Evolutionary conservation across 2,797 vertebrate genomes (phyloP).

Genomic region (Tragelaphus eurycerus): DNA sequence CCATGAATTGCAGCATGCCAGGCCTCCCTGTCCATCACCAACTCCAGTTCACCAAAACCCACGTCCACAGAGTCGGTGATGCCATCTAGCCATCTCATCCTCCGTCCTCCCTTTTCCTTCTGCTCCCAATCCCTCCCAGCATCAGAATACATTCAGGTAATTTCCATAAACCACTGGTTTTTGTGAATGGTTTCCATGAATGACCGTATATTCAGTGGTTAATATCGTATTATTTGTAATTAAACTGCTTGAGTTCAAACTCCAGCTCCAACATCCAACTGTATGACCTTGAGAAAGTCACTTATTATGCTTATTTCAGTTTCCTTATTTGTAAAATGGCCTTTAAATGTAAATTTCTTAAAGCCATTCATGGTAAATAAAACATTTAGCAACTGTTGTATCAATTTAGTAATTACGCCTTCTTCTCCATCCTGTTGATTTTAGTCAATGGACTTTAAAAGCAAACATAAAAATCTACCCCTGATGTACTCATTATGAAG

Average conservation of each 20-base stretch:
- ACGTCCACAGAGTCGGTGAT: too few relatives aligned
- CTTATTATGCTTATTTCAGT: neutral
- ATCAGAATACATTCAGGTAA: neutral
- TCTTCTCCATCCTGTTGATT: neutral
- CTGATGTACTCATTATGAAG: neutral
- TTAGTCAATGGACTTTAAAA: neutral
- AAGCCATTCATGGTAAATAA: neutral
- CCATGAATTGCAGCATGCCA: too few relatives aligned
- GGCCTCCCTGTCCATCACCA: too few relatives aligned
- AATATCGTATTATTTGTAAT: neutral
- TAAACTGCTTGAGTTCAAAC: neutral
- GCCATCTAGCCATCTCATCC: too few relatives aligned
- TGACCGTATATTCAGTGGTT: neutral
- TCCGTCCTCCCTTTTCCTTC: too few relatives aligned
- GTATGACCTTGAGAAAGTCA: neutral
- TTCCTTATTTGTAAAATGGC: neutral
- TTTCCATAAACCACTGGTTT: neutral
- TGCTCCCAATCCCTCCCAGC: too few relatives aligned
- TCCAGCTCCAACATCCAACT: neutral
- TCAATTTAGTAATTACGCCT: neutral
- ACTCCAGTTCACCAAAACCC: too few relatives aligned
- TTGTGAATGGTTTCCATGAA: neutral
- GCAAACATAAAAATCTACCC: neutral
- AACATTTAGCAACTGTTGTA: neutral
- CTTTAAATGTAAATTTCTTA: neutral